Evolutionary conservation across 2,797 vertebrate species (phyloP).

Genomic region (Oreochromis grahami): DNA sequence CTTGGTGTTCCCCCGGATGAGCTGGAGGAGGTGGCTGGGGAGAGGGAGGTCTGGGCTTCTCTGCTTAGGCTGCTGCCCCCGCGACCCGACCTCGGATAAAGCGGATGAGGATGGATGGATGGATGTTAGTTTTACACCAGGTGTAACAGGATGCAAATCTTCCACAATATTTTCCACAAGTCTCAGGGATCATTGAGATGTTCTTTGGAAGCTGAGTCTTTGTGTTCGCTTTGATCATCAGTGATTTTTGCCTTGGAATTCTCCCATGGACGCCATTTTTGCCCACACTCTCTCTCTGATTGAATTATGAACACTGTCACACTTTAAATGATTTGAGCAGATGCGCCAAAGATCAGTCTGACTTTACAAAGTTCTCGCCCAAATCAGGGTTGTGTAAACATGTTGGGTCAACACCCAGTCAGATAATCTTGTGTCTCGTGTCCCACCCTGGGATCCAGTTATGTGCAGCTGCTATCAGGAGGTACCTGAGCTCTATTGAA

Average conservation of each 20-base stretch:
- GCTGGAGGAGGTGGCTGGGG: too few relatives aligned
- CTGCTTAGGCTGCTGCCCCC: too few relatives aligned
- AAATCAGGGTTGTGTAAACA: rapidly evolving
- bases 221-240: neutral
- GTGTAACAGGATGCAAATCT: neutral
- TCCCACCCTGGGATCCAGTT: neutral
- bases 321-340: neutral
- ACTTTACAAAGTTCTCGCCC: neutral
- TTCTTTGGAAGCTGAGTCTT: neutral
- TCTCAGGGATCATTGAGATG: neutral
- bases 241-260: neutral
- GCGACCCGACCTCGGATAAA: too few relatives aligned
- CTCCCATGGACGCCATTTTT: neutral
- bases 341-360: neutral
- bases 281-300: neutral
- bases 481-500: neutral
- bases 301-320: neutral
- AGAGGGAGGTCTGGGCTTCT: too few relatives aligned
- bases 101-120: too few relatives aligned
- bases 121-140: neutral
- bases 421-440: neutral
- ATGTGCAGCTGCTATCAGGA: neutral
- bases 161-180: neutral
- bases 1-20: too few relatives aligned
- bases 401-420: neutral